Percentiles rank a stretch among this genome's conserved stretches.
Conservation (phyloP, 2,888 invertebrate species). For the Crioceris asparagi region DNA sequence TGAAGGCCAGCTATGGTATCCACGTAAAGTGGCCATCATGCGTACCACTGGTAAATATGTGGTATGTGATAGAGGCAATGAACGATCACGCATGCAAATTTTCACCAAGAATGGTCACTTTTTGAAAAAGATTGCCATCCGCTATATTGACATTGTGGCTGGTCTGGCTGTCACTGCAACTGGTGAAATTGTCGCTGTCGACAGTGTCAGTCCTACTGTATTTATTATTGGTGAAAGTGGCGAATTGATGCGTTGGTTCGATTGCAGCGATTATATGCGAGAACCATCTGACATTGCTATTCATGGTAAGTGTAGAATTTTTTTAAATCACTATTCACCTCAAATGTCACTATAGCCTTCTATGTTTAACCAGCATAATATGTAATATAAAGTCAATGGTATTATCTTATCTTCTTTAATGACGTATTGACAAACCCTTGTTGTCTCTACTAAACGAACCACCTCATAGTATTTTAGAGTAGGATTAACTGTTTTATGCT, state of each 20-base stretch:
- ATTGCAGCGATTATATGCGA: constrained; percentile 95
- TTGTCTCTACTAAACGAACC: too few species aligned
- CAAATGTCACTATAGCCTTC: too few species aligned
- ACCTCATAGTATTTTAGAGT: too few species aligned
- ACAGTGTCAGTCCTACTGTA: constrained; percentile 93
- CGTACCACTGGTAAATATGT: constrained; percentile 81
- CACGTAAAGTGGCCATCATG: constrained; percentile 89
- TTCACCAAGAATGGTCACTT: constrained; percentile 94
- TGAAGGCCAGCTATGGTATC: constrained; percentile 95
- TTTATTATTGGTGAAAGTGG: constrained; percentile 89
- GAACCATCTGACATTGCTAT: constrained; percentile 97
- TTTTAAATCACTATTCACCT: too few species aligned
- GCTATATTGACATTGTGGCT: constrained; percentile 85
- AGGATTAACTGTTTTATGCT: too few species aligned
- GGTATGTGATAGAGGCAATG: constrained; percentile 96
- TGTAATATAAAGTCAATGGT: too few species aligned
- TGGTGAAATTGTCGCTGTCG: constrained; percentile 92
- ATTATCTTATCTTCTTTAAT: too few species aligned
- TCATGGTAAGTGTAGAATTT: constrained; percentile 69
- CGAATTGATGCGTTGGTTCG: constrained; percentile 90
- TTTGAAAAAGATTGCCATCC: constrained; percentile 84
- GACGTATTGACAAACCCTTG: too few species aligned
- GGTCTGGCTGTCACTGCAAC: constrained; percentile 87
- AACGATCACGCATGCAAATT: constrained; percentile 94
- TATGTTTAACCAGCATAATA: too few species aligned